Evolutionary conservation across 1,140 invertebrate species (phyloP).

Genomic region (Hycleus cichorii): DNA sequence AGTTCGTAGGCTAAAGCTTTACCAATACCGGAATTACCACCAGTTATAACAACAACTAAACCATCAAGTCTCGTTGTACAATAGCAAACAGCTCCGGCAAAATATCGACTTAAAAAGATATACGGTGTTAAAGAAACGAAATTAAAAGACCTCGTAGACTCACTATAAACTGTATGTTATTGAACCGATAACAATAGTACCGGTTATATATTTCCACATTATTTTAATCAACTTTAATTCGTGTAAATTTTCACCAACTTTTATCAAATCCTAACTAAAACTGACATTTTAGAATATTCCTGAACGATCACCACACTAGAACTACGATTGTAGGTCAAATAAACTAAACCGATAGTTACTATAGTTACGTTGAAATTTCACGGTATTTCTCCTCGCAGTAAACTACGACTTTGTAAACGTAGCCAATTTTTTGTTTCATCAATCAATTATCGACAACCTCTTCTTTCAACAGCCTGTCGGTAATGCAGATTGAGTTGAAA

Average conservation of each 20-base stretch:
- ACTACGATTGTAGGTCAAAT: background rate
- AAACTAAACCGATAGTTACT: background rate
- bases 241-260: background rate
- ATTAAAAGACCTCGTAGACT: conserved; percentile 15
- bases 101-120: conserved; percentile 32
- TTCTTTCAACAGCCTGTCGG: too few species aligned
- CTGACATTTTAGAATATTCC: background rate
- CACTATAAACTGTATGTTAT: conserved; percentile 32
- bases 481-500: too few species aligned
- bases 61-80: conserved; percentile 41
- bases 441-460: too few species aligned
- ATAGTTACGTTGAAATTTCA: too few species aligned
- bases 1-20: conserved; percentile 47
- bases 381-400: too few species aligned
- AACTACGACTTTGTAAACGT: background rate
- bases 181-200: conserved; percentile 29
- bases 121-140: background rate
- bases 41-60: conserved; percentile 54
- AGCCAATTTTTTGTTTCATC: too few species aligned
- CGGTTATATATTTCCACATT: conserved; percentile 35
- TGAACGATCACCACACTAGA: background rate
- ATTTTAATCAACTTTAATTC: background rate
- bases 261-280: background rate
- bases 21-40: conserved; percentile 54
- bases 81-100: conserved; percentile 37